Percentiles rank a stretch among this genome's conserved stretches.
phyloP scores from a whole-genome alignment of 2,797 vertebrate genomes.

The Sternotherus odoratus region DNA sequence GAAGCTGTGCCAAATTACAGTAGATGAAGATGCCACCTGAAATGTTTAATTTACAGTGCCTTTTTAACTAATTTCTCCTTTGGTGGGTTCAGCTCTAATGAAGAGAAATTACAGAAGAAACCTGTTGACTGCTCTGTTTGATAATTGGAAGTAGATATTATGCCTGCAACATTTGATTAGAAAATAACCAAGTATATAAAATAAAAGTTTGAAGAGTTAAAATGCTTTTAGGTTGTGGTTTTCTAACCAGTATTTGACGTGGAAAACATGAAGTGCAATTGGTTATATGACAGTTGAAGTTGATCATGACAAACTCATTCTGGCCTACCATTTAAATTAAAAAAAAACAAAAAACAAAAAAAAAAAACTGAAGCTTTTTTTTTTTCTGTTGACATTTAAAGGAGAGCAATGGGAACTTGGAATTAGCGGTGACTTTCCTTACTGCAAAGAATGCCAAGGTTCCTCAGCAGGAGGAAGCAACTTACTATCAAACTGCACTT shows the following conservation, averaged over 20 bases:
- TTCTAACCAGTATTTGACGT: background rate
- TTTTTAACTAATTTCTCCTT: background rate
- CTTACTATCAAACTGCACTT: slow-evolving; percentile 95
- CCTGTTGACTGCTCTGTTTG: background rate
- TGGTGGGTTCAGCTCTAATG: background rate
- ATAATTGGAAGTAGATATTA: background rate
- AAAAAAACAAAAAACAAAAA: no score
- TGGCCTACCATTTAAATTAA: background rate
- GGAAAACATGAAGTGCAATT: background rate
- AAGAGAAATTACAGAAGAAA: background rate
- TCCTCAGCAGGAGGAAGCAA: slow-evolving; percentile 93
- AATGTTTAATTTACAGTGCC: fast-evolving
- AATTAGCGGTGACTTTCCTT: slow-evolving; percentile 94
- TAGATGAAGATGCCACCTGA: background rate
- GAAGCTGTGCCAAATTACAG: background rate
- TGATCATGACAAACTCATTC: background rate
- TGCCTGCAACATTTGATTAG: background rate
- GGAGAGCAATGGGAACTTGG: slow-evolving; percentile 98
- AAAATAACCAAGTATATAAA: background rate
- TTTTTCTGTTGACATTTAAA: slow-evolving; percentile 73
- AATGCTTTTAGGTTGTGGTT: background rate
- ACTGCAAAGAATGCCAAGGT: slow-evolving; percentile 96
- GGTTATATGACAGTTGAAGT: background rate
- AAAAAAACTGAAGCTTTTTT: no score
- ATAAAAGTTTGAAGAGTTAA: background rate